Evolutionary conservation across 2,888 invertebrate species (phyloP), one percentile per base, ranked within the genome.

Genomic region (Xanthorhoe spadicearia): DNA sequence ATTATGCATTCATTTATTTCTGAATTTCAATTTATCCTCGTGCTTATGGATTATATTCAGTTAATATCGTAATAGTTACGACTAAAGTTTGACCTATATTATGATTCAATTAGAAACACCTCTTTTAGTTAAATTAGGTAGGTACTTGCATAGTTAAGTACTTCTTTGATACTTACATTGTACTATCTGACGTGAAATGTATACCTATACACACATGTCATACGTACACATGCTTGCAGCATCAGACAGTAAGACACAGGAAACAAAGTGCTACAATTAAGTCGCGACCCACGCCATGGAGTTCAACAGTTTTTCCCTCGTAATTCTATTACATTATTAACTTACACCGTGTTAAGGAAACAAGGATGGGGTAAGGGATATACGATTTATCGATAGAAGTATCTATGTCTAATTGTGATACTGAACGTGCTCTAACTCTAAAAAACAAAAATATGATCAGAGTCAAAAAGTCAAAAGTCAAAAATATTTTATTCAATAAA

Each of bases 241-340:
- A 73, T 72, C 77, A 77, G 80, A 80, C 77, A 77, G 80, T 75
- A 71, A 80, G 81, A 83, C 81, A 75, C 73, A 78, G 75, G 74
- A 83, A 88, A 92, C 90, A 90, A 91, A 92, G 82, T 88, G 89
- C 83, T 84, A 88, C 92, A 92, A 92, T 92, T 92, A 92, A 90
- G 83, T 79, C 83, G 85, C 84, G 89, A 87, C 89, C 85, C 86
- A 88, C 84, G 83, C 83, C 80, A 77, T 81, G 77, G 83, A 90
- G 91, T 91, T 92, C 90, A 92, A 91, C 90, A 90, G 91, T 91
- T 93, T 93, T 92, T 91, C 90, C 86, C 87, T 87, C 88, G 90
- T 93, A 92, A 93, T 92, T 92, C 89, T 91, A 91, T 93, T 93
- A 90, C 92, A 92, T 92, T 92, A 93, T 92, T 92, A 92, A 92